A percentile compares a stretch with the other conserved stretches of the same genome.
phyloP scores from a whole-genome alignment of 2,888 invertebrate species.

The Sminthurides aquaticus region DNA sequence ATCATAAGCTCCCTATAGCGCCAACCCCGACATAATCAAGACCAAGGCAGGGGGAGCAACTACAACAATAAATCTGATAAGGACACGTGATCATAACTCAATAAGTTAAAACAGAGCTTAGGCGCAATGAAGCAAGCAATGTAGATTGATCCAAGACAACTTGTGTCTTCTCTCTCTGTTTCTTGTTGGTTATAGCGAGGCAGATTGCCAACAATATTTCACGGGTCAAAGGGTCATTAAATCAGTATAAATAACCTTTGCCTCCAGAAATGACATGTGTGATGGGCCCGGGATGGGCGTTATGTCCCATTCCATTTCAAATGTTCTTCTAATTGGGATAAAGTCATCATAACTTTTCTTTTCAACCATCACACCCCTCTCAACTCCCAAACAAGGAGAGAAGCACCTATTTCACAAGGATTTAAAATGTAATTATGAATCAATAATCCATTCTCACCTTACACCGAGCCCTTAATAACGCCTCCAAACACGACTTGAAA shows the following conservation, averaged over 20 bases:
- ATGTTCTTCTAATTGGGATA: neutral
- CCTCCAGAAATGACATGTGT: neutral
- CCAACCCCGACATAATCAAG: neutral
- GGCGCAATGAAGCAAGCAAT: no score
- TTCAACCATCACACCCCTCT: neutral
- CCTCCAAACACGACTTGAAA: no score
- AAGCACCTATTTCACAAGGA: no score
- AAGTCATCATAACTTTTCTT: neutral
- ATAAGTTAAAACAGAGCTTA: neutral
- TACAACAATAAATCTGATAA: neutral
- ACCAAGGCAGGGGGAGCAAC: neutral
- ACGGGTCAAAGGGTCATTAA: neutral
- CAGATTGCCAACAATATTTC: neutral
- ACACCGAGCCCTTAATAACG: no score
- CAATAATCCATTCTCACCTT: no score
- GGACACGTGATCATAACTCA: neutral
- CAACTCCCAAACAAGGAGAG: neutral
- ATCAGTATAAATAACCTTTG: neutral
- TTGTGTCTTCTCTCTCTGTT: no score
- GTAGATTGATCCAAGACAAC: no score
- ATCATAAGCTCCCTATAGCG: neutral
- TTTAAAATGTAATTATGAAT: no score
- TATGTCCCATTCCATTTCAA: neutral
- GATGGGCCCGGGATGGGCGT: neutral
- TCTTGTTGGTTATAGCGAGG: no score